Conservation (phyloP, 2,888 invertebrate genomes). For the Nomada ruficornis region DNA sequence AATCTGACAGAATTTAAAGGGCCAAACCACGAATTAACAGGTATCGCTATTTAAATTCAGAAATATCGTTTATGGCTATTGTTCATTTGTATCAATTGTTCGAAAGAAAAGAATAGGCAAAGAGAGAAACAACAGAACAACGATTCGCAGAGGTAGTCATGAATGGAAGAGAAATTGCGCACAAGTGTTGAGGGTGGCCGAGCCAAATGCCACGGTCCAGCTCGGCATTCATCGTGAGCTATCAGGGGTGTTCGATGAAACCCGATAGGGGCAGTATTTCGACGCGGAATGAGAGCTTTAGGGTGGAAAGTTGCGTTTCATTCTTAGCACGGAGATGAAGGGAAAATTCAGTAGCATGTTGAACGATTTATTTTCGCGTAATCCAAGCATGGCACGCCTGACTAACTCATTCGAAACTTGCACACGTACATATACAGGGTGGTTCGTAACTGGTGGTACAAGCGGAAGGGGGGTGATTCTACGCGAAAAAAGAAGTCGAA, state of each 20-base stretch:
- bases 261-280: conserved; percentile 33
- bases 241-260: conserved; percentile 31
- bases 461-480: no score
- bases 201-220: conserved; percentile 8
- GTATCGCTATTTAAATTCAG: conserved; percentile 11
- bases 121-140: not conserved
- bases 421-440: not conserved
- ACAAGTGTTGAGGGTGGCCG: not conserved
- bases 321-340: not conserved
- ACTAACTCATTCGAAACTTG: conserved; percentile 9
- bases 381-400: conserved; percentile 7
- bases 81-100: no score
- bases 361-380: conserved; percentile 36
- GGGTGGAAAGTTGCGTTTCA: conserved; percentile 12
- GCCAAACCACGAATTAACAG: not conserved
- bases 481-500: no score
- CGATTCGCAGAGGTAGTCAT: not conserved
- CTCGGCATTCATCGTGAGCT: not conserved
- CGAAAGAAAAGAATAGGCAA: no score
- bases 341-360: conserved; percentile 1
- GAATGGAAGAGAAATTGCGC: not conserved
- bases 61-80: not conserved
- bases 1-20: conserved; percentile 10
- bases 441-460: no score
- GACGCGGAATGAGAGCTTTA: not conserved